phyloP scores from a whole-genome alignment of 2,113 vertebrate species.

The Rhinogobius similis region DNA sequence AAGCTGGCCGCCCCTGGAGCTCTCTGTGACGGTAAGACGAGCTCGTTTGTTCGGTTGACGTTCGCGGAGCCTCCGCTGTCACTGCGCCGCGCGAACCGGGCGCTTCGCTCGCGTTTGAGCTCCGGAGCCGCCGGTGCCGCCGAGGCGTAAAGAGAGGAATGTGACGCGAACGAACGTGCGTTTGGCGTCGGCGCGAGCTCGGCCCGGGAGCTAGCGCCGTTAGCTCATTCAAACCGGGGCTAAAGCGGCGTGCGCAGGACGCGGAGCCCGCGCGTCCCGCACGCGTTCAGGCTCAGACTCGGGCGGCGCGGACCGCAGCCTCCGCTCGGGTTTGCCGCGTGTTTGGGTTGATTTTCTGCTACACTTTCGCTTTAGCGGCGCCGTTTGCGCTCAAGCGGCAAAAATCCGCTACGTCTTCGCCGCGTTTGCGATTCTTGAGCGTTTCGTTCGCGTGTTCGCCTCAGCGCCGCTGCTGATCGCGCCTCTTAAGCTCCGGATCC shows the following conservation, averaged over 20 bases:
- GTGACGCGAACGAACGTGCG: no score
- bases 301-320: not conserved
- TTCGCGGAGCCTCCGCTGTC: conserved; percentile 34
- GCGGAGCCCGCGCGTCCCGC: not conserved
- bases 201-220: conserved; percentile 45
- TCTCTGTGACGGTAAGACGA: conserved; percentile 82
- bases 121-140: no score
- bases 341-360: not conserved
- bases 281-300: not conserved
- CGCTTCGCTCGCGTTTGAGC: conserved; percentile 8
- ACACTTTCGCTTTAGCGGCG: not conserved
- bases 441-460: not conserved
- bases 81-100: not conserved
- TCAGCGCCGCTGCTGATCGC: not conserved
- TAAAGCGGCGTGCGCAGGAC: conserved; percentile 22
- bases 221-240: conserved; percentile 60
- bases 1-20: conserved; percentile 81
- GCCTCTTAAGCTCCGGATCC: not conserved
- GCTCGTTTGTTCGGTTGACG: conserved; percentile 42
- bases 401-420: not conserved
- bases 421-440: not conserved
- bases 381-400: not conserved
- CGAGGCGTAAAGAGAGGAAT: no score
- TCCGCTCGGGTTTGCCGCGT: not conserved
- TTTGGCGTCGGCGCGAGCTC: conserved; percentile 20